Percentiles rank a stretch among this genome's conserved stretches.
These are phyloP conservation scores for Syngnathus scovelli DNA, from an alignment of 2,113 vertebrate genomes.

Conservation along the genomic window DNA sequence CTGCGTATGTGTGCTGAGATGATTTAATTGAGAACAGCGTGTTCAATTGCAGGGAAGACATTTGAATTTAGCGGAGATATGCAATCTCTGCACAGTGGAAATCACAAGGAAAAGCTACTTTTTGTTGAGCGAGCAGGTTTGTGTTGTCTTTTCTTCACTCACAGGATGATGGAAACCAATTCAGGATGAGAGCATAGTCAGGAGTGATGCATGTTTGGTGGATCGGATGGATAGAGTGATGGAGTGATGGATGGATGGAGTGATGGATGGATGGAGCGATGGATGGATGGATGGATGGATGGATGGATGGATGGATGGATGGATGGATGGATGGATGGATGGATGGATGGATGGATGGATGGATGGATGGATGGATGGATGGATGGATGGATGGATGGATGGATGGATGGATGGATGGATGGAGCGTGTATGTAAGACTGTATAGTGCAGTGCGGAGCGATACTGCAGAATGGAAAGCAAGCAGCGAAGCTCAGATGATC, in stretches of 20 bases:
- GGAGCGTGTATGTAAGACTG: background rate
- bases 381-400: background rate
- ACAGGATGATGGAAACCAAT: background rate
- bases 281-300: background rate
- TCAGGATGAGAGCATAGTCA: slow-evolving; percentile 8
- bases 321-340: background rate
- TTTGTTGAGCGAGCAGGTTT: background rate
- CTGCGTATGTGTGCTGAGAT: background rate
- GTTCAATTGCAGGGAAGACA: background rate
- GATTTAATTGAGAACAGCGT: background rate
- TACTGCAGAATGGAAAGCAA: slow-evolving; percentile 10
- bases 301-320: slow-evolving; percentile 22
- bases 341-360: background rate
- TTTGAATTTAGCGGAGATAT: background rate
- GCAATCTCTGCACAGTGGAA: background rate
- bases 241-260: background rate
- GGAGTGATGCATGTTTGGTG: slow-evolving; percentile 24
- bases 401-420: background rate
- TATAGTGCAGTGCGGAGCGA: background rate
- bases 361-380: slow-evolving; percentile 8
- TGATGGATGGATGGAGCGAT: background rate
- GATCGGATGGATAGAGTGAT: slow-evolving; percentile 23
- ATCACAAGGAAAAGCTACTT: background rate
- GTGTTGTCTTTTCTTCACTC: background rate
- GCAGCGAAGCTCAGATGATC: slow-evolving; percentile 43